These are phyloP conservation scores for Archocentrus centrarchus DNA, from an alignment of 2,113 vertebrate species.

Conservation along the genomic window DNA sequence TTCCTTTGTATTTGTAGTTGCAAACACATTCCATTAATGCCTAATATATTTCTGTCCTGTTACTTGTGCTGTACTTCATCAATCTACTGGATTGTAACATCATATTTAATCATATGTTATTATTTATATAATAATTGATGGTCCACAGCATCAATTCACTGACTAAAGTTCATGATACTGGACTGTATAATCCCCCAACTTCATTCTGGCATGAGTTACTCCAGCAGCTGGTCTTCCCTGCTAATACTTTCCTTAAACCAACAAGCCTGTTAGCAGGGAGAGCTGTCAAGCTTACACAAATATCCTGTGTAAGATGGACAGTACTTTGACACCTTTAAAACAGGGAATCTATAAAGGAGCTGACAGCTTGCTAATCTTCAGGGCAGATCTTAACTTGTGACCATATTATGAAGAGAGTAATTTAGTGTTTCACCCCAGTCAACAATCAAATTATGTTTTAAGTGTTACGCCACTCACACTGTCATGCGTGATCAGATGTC, in stretches of 20 bases:
- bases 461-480: not conserved
- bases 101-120: not conserved
- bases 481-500: not conserved
- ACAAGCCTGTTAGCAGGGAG: slow-evolving; percentile 13
- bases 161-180: not conserved
- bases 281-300: not conserved
- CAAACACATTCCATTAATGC: not conserved
- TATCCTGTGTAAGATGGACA: not conserved
- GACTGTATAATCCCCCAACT: not conserved
- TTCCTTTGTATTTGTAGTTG: not conserved
- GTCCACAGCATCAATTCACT: not conserved
- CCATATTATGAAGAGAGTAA: not conserved
- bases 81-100: not conserved
- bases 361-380: not conserved
- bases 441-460: not conserved
- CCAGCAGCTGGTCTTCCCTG: slow-evolving; percentile 32
- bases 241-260: slow-evolving; percentile 50
- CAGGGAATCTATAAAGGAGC: not conserved
- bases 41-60: rapidly evolving
- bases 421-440: not conserved
- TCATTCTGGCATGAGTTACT: not conserved
- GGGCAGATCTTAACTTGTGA: not conserved
- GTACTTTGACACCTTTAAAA: not conserved
- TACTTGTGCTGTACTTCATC: rapidly evolving
- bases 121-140: not conserved